These are phyloP conservation scores for Lamellibrachia columna DNA, from an alignment of 2,888 invertebrate genomes.

Conservation along the genomic window DNA sequence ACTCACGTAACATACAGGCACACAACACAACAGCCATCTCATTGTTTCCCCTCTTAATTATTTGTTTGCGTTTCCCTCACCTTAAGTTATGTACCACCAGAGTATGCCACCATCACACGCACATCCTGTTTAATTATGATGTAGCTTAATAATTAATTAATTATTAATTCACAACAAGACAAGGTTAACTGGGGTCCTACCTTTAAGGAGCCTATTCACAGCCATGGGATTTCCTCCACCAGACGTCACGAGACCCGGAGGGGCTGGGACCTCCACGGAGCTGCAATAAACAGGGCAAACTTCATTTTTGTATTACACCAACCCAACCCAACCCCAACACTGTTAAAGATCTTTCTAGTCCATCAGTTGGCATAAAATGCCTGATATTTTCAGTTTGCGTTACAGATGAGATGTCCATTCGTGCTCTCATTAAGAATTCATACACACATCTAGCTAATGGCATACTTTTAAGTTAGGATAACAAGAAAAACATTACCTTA, in stretches of 20 bases:
- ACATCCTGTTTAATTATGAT: too few species aligned
- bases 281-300: not conserved
- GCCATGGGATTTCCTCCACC: conserved; percentile 41
- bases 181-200: conserved; percentile 29
- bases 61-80: too few species aligned
- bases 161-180: not conserved
- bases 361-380: too few species aligned
- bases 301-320: not conserved
- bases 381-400: too few species aligned
- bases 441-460: not conserved
- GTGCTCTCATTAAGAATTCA: not conserved
- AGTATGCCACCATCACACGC: too few species aligned
- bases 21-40: too few species aligned
- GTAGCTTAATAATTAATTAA: too few species aligned
- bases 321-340: not conserved
- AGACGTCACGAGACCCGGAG: conserved; percentile 41
- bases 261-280: conserved; percentile 31
- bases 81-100: too few species aligned
- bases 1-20: too few species aligned
- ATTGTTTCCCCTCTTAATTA: too few species aligned
- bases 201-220: conserved; percentile 45
- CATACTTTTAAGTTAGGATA: not conserved
- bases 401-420: too few species aligned
- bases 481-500: not conserved
- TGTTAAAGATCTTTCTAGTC: not conserved